A percentile compares a stretch with the other conserved stretches of the same genome.
Conservation (phyloP, 2,888 invertebrate species). For the Dicranocentrus wangi region DNA sequence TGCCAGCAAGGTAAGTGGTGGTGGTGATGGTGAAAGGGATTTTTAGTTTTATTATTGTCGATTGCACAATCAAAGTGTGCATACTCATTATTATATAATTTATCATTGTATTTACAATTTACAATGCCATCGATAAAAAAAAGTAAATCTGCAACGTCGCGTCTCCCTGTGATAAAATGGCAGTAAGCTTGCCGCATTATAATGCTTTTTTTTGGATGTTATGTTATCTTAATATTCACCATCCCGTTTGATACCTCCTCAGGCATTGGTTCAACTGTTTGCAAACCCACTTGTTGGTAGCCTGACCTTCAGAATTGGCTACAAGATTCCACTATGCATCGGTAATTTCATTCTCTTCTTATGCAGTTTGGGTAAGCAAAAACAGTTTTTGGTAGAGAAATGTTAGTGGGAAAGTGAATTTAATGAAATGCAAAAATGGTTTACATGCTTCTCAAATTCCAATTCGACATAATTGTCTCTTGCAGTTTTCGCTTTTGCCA, state of each 20-base stretch:
- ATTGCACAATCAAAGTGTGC: too few species aligned
- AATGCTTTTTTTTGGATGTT: too few species aligned
- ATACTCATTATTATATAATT: too few species aligned
- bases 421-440: background rate
- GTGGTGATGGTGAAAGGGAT: too few species aligned
- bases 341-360: constrained; percentile 82
- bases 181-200: too few species aligned
- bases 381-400: background rate
- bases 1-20: too few species aligned
- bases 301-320: constrained; percentile 81
- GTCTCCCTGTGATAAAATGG: too few species aligned
- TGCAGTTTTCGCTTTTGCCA: constrained; percentile 85
- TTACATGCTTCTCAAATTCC: constrained; percentile 38
- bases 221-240: background rate
- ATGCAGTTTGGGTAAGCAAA: constrained; percentile 79
- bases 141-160: too few species aligned
- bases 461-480: too few species aligned
- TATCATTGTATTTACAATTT: too few species aligned
- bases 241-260: constrained; percentile 75
- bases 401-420: background rate
- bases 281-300: constrained; percentile 85
- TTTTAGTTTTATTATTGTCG: too few species aligned
- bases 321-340: constrained; percentile 81
- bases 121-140: too few species aligned
- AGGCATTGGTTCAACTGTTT: constrained; percentile 86